Conservation (phyloP, 2,888 invertebrate species). For the Caenorhabditis macrosperma region DNA sequence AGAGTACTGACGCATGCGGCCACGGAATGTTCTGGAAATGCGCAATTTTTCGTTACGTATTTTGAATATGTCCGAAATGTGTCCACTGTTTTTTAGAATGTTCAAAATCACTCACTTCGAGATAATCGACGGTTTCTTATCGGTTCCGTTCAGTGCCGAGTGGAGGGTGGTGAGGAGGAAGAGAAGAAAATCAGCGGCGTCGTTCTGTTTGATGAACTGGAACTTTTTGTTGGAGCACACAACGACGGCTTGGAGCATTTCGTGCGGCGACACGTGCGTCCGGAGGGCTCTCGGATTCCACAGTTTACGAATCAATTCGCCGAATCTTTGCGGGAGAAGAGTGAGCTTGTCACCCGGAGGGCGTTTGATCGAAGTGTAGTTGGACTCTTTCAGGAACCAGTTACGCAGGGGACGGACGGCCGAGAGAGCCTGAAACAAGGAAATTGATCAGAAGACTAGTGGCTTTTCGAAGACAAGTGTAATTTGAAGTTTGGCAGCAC, state of each 20-base stretch:
- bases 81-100: too few species aligned
- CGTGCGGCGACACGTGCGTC: constrained; percentile 99
- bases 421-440: constrained; percentile 87
- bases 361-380: constrained; percentile 88
- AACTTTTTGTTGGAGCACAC: constrained; percentile 97
- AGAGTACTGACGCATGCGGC: constrained; percentile 84
- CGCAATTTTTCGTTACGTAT: too few species aligned
- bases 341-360: constrained; percentile 96
- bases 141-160: constrained; percentile 92
- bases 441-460: too few species aligned
- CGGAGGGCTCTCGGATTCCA: constrained; percentile 99
- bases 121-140: constrained; percentile 86
- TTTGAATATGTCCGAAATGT: too few species aligned
- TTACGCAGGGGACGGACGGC: constrained; percentile 95
- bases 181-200: constrained; percentile 96
- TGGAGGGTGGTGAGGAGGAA: constrained; percentile 98
- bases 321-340: constrained; percentile 87
- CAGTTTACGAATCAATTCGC: constrained; percentile 85
- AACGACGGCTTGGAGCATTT: constrained; percentile 93
- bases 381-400: constrained; percentile 94
- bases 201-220: constrained; percentile 98
- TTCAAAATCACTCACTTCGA: constrained; percentile 84
- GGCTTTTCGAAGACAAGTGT: too few species aligned
- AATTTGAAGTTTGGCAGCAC: background rate
- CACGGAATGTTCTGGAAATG: constrained; percentile 86